phyloP scores from a whole-genome alignment of 92 coral and sea anemone species.

The Siderastrea radians region DNA sequence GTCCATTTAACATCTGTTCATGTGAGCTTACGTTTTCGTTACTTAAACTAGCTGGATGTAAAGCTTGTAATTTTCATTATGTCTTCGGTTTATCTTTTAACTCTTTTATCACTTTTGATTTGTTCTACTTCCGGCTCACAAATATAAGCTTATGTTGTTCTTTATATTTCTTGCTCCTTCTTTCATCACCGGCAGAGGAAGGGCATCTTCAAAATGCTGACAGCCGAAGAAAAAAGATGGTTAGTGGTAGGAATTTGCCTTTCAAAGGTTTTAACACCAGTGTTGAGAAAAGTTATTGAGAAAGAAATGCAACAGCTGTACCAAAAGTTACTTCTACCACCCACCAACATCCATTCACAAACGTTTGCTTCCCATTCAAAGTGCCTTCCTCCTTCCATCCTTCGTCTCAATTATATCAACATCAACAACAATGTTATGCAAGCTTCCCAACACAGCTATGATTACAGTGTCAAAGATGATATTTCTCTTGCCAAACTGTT shows the following conservation, averaged over 20 bases:
- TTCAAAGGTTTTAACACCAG: conserved; percentile 23
- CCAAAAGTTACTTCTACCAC: neutral
- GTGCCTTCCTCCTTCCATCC: conserved; percentile 18
- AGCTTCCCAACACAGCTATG: conserved; percentile 7
- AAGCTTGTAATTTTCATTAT: too few relatives aligned
- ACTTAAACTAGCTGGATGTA: too few relatives aligned
- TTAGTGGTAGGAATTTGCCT: conserved; percentile 37
- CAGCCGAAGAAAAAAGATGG: conserved; percentile 39
- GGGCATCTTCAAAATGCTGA: neutral
- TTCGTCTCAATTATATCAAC: conserved; percentile 22
- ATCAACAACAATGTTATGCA: conserved; percentile 32
- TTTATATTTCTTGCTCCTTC: too few relatives aligned
- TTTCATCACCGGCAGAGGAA: too few relatives aligned
- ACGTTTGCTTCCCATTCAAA: neutral
- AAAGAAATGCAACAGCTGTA: neutral
- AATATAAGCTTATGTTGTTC: too few relatives aligned
- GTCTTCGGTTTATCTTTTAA: too few relatives aligned
- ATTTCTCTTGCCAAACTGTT: conserved; percentile 30
- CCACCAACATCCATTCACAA: conserved; percentile 15
- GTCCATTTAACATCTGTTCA: too few relatives aligned
- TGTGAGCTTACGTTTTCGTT: too few relatives aligned
- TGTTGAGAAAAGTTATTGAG: neutral
- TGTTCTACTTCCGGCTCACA: too few relatives aligned
- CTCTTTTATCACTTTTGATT: too few relatives aligned
- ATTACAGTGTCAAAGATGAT: conserved; percentile 38